These are phyloP conservation scores for Hydropsyche tenuis DNA, from an alignment of 1,140 invertebrate species.

Conservation along the genomic window DNA sequence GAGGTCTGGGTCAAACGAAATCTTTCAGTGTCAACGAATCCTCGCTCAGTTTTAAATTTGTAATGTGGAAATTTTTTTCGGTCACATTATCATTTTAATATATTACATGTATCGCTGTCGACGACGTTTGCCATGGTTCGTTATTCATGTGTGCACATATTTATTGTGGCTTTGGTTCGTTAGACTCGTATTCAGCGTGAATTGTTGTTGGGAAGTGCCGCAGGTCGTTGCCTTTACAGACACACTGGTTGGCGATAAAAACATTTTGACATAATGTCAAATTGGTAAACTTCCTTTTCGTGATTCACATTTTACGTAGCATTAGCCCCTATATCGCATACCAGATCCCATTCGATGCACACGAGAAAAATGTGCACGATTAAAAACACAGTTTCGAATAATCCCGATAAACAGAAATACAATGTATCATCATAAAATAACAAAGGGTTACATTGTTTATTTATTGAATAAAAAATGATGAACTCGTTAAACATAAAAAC, in stretches of 20 bases:
- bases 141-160: constrained; percentile 4
- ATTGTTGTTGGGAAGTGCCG: neutral
- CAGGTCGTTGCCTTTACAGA: constrained; percentile 18
- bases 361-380: no score
- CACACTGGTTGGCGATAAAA: constrained; percentile 5
- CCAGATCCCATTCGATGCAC: no score
- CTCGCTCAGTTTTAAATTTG: neutral
- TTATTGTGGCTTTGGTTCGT: neutral
- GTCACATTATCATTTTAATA: neutral
- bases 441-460: neutral
- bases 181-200: neutral
- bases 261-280: constrained; percentile 13
- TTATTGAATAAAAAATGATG: neutral
- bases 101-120: neutral
- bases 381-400: neutral
- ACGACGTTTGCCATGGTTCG: neutral
- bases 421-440: neutral
- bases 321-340: no score
- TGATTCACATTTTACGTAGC: neutral
- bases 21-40: neutral
- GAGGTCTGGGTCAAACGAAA: constrained; percentile 1
- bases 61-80: neutral
- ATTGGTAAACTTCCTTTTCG: constrained; percentile 24
- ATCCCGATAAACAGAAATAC: neutral
- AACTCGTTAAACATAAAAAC: neutral